Base-by-base conservation (phyloP, 2,888 invertebrate genomes). In the Archaeoteleia sp. region DNA sequence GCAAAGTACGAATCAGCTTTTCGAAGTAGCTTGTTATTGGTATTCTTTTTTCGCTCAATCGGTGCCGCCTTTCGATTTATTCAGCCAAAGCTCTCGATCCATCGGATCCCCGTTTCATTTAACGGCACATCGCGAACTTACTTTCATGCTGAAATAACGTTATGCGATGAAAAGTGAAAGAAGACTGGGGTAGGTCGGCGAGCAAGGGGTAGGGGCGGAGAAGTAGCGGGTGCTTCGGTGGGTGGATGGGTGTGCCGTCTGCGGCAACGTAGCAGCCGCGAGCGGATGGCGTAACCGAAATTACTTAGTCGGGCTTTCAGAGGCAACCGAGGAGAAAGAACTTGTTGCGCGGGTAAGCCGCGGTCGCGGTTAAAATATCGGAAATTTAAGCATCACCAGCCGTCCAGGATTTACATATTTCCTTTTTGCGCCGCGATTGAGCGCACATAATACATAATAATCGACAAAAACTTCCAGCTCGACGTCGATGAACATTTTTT, bases 311-410 rank as follows among this genome's bases (percentile, higher is more conserved):
- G 66, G 71, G 76, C 78, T 82, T 83, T 83, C 80, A 79, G 79
- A 80, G 76, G 77, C 82, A 83, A 82, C 80, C 80, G 81, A 82
- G 82, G 81, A 82, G 83, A 84, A 84, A 83, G 78, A 77, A 84
- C 84, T 84, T 84, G 84, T 84, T 84, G 83, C 83, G 67, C 80
- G 76, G 74, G 75, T 78, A 81, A 81, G 80, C 80, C 77, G 78
- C 80, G 78, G 76, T 75, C 76, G 80, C 78, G 83, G 81, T 83
- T 83, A 80, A 84, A 83, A 83, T 83, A 83, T 83, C 80, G 82
- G 79, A 81, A 83, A 81, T 82, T 82, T 80, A 76, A 76, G 75
- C 76, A 76, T 74, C 67, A 54, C 68, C 65, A 43, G 46, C 58
- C 57, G 30, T 58, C 67, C 49, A 35, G 61, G 49, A 71, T 71